Evolutionary conservation across 30 jellyfish, hydroid and myxozoan genomes (phyloP).

Genomic region (Hydractinia echinata): DNA sequence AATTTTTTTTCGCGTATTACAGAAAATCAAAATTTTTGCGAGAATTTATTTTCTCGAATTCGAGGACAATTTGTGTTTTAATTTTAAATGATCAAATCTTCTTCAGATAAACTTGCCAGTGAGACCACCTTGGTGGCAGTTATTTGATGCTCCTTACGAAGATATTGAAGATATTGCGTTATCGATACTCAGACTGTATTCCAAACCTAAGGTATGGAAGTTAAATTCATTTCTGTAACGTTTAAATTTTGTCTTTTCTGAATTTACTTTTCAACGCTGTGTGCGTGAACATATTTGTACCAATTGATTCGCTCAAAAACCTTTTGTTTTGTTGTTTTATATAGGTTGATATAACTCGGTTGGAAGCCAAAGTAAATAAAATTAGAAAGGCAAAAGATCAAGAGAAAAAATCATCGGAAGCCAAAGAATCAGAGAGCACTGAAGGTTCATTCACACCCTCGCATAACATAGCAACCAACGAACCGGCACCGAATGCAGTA

Average conservation of each 20-base stretch:
- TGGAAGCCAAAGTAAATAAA: slow-evolving; percentile 6
- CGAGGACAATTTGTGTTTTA: neutral
- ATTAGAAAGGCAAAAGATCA: slow-evolving; percentile 10
- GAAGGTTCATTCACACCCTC: slow-evolving; percentile 94
- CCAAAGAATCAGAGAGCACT: slow-evolving; percentile 47
- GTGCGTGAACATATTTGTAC: too few relatives aligned
- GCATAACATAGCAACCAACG: slow-evolving; percentile 42
- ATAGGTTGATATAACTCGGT: slow-evolving; percentile 14
- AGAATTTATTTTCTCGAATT: too few relatives aligned
- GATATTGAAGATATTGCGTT: slow-evolving; percentile 87
- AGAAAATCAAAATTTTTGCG: too few relatives aligned
- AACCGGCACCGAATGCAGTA: slow-evolving; percentile 38
- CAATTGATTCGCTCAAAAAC: too few relatives aligned
- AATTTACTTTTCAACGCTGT: too few relatives aligned
- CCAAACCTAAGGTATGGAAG: slow-evolving; percentile 82
- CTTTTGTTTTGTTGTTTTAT: neutral
- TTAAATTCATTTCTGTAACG: too few relatives aligned
- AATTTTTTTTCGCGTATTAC: too few relatives aligned
- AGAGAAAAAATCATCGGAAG: slow-evolving; percentile 56
- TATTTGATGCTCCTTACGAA: slow-evolving; percentile 61
- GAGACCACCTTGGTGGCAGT: slow-evolving; percentile 97
- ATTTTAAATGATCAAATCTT: neutral
- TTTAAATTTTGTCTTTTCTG: neutral
- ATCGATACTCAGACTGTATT: slow-evolving; percentile 54
- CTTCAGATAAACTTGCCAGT: slow-evolving; percentile 64